A percentile compares a stretch with the other conserved stretches of the same genome.
Evolutionary conservation across 2,888 invertebrate species (phyloP).

Genomic region (Ctenicera cuprea): DNA sequence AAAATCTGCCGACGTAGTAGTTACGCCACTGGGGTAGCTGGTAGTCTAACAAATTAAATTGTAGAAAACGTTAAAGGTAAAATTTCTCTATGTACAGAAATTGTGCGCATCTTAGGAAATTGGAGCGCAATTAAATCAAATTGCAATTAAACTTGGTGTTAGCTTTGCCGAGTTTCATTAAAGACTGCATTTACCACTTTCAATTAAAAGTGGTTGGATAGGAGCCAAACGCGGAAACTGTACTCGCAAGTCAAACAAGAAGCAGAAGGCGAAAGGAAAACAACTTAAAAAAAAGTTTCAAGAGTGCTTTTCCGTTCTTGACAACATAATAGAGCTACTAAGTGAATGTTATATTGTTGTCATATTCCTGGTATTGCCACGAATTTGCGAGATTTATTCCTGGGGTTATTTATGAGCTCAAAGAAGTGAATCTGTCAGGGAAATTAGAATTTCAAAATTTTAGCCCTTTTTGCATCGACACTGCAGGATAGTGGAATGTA

Average conservation of each 20-base stretch:
- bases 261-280: neutral
- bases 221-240: neutral
- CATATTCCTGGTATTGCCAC: neutral
- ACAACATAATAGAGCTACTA: constrained; percentile 16
- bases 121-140: constrained; percentile 32
- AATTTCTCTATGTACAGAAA: neutral
- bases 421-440: neutral
- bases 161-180: constrained; percentile 25
- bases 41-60: no score
- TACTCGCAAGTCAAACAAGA: constrained; percentile 8
- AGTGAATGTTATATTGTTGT: constrained; percentile 17
- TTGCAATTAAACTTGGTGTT: constrained; percentile 32
- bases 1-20: no score
- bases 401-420: neutral
- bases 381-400: constrained; percentile 4
- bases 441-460: constrained; percentile 3
- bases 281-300: constrained; percentile 14
- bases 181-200: constrained; percentile 7
- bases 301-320: neutral
- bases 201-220: constrained; percentile 27
- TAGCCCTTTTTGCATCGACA: neutral
- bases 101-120: constrained; percentile 8
- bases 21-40: no score
- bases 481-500: neutral
- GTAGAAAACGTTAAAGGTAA: no score